phyloP scores from a whole-genome alignment of 2,113 vertebrate genomes.

The Verasper variegatus region DNA sequence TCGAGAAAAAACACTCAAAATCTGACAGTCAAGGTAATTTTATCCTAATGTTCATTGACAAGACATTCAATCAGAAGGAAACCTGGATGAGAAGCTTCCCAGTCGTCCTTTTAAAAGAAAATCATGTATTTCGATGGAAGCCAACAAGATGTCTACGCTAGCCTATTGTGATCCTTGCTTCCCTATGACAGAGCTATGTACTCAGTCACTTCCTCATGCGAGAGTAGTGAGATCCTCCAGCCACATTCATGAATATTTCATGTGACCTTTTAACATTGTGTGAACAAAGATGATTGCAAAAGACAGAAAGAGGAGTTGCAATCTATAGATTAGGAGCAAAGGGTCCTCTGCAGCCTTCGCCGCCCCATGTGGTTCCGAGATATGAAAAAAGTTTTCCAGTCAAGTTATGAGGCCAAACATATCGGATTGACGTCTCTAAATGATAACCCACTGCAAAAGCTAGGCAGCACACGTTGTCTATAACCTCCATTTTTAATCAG shows the following conservation, averaged over 20 bases:
- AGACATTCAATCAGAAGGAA: too few relatives aligned
- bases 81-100: too few relatives aligned
- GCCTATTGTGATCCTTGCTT: constrained; percentile 22
- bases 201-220: constrained; percentile 54
- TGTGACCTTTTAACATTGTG: constrained; percentile 81
- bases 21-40: neutral
- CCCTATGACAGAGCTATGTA: neutral
- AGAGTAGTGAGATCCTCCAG: constrained; percentile 26
- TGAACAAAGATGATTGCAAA: constrained; percentile 71
- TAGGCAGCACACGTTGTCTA: neutral
- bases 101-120: too few relatives aligned
- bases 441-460: too few relatives aligned
- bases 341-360: constrained; percentile 26
- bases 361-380: neutral
- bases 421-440: too few relatives aligned
- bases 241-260: constrained; percentile 79
- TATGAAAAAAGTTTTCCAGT: constrained; percentile 16
- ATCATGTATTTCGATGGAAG: neutral
- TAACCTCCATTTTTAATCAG: too few relatives aligned
- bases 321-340: constrained; percentile 48
- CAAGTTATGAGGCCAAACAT: neutral
- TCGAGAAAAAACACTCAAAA: neutral
- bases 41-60: too few relatives aligned
- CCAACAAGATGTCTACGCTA: neutral
- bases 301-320: constrained; percentile 58